Conservation (phyloP, 2,888 invertebrate species). For the Epicampocera succincta region DNA sequence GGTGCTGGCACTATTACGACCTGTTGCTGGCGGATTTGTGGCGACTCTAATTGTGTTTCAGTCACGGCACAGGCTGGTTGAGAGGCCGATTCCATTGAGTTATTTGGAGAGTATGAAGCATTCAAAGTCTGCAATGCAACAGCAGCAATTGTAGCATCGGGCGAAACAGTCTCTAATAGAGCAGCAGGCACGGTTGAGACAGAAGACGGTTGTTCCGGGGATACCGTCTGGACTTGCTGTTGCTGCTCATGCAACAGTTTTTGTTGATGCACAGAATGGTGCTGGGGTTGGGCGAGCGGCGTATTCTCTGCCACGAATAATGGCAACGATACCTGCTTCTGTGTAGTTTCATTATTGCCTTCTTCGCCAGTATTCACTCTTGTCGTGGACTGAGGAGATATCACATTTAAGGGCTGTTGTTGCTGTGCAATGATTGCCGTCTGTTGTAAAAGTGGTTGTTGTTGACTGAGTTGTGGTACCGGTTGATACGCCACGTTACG, state of each 20-base stretch:
- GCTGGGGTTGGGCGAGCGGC: conserved; percentile 13
- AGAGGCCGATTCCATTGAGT: background rate
- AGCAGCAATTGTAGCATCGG: conserved; percentile 65
- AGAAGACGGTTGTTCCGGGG: conserved; percentile 10
- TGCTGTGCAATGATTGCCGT: conserved; percentile 47
- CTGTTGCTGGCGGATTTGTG: conserved; percentile 44
- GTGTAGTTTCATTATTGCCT: background rate
- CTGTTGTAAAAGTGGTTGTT: conserved; percentile 42
- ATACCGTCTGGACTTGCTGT: conserved; percentile 53
- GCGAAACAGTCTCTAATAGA: conserved; percentile 50
- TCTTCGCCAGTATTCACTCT: background rate
- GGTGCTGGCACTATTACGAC: conserved; percentile 12
- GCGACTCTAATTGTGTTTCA: conserved; percentile 7
- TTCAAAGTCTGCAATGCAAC: conserved; percentile 67
- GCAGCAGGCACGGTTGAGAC: conserved; percentile 8
- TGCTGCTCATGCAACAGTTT: conserved; percentile 15
- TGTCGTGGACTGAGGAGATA: conserved; percentile 63
- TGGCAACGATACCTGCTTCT: no score
- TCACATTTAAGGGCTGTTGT: conserved; percentile 49
- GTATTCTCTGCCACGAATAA: conserved; percentile 36
- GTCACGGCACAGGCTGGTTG: background rate
- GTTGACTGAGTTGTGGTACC: conserved; percentile 37
- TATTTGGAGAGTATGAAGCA: conserved; percentile 41
- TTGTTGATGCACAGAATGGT: conserved; percentile 59
- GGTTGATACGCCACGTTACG: conserved; percentile 29